These are phyloP conservation scores for Pristionchus arcanus DNA, from an alignment of 2,888 invertebrate species.

Conservation along the genomic window DNA sequence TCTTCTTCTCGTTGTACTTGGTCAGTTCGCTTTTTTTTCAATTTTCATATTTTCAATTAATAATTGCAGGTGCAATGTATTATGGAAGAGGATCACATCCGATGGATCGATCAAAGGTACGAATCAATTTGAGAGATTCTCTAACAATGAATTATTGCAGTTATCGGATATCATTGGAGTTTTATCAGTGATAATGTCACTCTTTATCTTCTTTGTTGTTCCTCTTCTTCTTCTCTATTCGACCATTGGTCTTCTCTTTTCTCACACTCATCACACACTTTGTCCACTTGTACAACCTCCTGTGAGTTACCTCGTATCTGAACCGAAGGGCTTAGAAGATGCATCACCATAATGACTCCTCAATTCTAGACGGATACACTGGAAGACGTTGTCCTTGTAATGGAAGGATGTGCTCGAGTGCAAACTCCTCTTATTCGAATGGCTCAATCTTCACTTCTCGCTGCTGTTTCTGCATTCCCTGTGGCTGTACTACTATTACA, in stretches of 20 bases:
- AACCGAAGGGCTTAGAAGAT: background rate
- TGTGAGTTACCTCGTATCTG: background rate
- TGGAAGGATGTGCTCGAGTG: slow-evolving; percentile 51
- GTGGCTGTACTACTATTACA: slow-evolving; percentile 43
- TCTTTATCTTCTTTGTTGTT: slow-evolving; percentile 38
- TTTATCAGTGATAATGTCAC: slow-evolving; percentile 43
- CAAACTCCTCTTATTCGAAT: slow-evolving; percentile 49
- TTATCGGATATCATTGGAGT: slow-evolving; percentile 50
- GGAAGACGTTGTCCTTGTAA: slow-evolving; percentile 36
- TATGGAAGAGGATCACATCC: slow-evolving; percentile 45
- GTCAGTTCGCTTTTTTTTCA: background rate
- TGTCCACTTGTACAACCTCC: slow-evolving; percentile 52
- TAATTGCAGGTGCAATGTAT: slow-evolving; percentile 43
- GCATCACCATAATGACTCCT: background rate
- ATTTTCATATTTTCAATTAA: background rate
- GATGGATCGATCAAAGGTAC: slow-evolving; percentile 52
- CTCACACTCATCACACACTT: slow-evolving; percentile 49
- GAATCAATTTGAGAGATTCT: background rate
- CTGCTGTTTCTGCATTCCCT: slow-evolving; percentile 40
- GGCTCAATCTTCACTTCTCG: slow-evolving; percentile 37
- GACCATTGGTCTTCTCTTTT: slow-evolving; percentile 51
- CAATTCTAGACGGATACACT: slow-evolving; percentile 3
- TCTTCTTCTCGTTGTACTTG: slow-evolving; percentile 42
- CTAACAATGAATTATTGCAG: background rate
- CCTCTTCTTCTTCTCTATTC: slow-evolving; percentile 53